Percentiles rank a stretch among this genome's conserved stretches.
phyloP scores from a whole-genome alignment of 2,797 vertebrate genomes.

The Pogonophryne albipinna region DNA sequence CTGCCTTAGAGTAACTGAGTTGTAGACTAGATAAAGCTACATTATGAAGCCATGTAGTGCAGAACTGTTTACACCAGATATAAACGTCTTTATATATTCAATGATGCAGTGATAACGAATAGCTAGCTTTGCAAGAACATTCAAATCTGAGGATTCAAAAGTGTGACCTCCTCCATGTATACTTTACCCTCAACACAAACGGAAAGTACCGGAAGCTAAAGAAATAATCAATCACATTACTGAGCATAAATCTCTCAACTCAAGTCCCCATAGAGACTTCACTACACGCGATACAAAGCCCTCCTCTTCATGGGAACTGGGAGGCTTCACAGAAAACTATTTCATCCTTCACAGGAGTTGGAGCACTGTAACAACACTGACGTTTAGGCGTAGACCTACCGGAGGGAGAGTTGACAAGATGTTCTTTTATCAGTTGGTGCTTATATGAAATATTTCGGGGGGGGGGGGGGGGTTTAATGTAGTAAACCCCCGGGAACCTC shows the following conservation, averaged over 20 bases:
- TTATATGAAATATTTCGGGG: not conserved
- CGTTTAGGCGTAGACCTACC: not conserved
- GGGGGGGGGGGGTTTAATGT: too few species aligned
- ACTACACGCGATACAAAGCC: not conserved
- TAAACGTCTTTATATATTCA: not conserved
- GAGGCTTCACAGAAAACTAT: slow-evolving; percentile 10
- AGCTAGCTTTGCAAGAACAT: not conserved
- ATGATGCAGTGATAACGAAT: slow-evolving; percentile 3
- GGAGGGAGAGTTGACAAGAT: not conserved
- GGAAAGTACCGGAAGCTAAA: not conserved
- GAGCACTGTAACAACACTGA: not conserved
- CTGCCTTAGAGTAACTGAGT: too few species aligned
- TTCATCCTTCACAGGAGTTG: not conserved
- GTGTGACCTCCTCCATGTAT: slow-evolving; percentile 3
- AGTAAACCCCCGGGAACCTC: too few species aligned
- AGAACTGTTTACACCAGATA: not conserved
- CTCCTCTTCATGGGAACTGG: slow-evolving; percentile 17
- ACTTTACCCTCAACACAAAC: not conserved
- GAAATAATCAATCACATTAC: not conserved
- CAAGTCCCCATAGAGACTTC: not conserved
- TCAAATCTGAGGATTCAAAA: not conserved
- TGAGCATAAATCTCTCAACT: not conserved
- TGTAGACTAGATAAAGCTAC: not conserved
- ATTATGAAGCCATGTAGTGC: not conserved
- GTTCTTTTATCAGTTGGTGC: not conserved